A percentile compares a stretch with the other conserved stretches of the same genome.
phyloP scores from a whole-genome alignment of 2,888 invertebrate species.

The Lasius platythorax region DNA sequence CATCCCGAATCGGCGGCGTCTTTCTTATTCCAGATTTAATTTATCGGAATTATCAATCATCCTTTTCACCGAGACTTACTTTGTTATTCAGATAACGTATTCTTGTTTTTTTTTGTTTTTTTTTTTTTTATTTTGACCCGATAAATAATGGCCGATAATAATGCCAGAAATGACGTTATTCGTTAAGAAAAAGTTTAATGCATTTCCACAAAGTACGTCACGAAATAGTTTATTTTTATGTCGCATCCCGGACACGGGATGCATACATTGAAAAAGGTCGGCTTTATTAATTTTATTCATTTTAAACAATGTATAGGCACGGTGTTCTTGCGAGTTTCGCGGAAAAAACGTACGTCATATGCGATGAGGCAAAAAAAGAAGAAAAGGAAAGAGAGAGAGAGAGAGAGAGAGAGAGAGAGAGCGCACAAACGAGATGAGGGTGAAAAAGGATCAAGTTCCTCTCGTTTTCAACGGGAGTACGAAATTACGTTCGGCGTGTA shows the following conservation, averaged over 20 bases:
- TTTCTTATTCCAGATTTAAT: background rate
- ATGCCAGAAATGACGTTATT: background rate
- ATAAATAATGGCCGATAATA: background rate
- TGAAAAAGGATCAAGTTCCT: background rate
- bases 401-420: background rate
- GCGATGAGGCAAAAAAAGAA: background rate
- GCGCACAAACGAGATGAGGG: background rate
- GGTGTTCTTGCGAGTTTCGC: conserved; percentile 48
- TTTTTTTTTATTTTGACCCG: background rate
- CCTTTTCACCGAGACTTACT: conserved; percentile 16
- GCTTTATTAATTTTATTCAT: conserved; percentile 47
- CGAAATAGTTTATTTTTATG: conserved; percentile 44
- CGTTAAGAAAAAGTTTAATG: background rate
- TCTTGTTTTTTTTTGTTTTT: background rate
- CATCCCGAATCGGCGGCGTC: background rate
- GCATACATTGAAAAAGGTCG: conserved; percentile 18
- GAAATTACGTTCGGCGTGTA: conserved; percentile 38
- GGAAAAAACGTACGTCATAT: conserved; percentile 21
- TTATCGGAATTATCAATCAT: conserved; percentile 25
- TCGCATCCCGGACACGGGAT: conserved; percentile 41
- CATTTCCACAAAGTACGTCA: background rate
- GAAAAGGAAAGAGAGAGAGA: background rate
- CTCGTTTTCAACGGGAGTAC: conserved; percentile 19
- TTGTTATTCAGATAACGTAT: conserved; percentile 24
- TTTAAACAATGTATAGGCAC: conserved; percentile 32